Conservation (phyloP, 2,888 invertebrate genomes). For the Anarsia innoxiella region DNA sequence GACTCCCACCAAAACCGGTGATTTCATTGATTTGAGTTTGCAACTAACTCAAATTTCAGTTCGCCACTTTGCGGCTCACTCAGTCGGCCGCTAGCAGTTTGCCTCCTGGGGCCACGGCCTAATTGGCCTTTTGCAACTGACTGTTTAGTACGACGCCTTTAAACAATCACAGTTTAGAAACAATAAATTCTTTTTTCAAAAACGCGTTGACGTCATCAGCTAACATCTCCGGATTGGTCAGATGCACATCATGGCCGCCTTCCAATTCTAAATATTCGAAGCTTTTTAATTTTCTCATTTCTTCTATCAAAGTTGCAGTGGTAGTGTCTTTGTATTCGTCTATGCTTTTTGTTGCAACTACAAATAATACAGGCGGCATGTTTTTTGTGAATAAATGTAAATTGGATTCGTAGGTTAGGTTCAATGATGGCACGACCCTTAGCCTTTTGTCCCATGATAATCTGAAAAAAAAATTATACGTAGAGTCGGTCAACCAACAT, state of each 20-base stretch:
- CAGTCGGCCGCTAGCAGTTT: too few species aligned
- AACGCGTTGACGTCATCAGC: slow-evolving; percentile 44
- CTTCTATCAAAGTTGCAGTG: not conserved
- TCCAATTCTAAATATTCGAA: slow-evolving; percentile 39
- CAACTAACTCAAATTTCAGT: too few species aligned
- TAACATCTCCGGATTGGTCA: slow-evolving; percentile 71
- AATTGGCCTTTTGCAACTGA: too few species aligned
- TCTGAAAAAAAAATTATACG: slow-evolving; percentile 34
- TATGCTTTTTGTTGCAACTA: slow-evolving; percentile 19
- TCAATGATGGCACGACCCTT: slow-evolving; percentile 33
- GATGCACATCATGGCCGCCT: slow-evolving; percentile 78
- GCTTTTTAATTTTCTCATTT: slow-evolving; percentile 14
- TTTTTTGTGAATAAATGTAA: slow-evolving; percentile 33
- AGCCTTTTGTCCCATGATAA: slow-evolving; percentile 51
- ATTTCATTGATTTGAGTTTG: too few species aligned
- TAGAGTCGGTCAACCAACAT: too few species aligned
- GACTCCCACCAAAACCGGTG: too few species aligned
- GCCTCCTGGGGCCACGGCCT: too few species aligned
- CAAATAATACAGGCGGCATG: slow-evolving; percentile 38
- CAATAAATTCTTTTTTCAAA: slow-evolving; percentile 31
- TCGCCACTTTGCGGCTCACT: too few species aligned
- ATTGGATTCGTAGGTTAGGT: slow-evolving; percentile 40
- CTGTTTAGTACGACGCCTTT: too few species aligned
- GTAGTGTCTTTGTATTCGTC: slow-evolving; percentile 20
- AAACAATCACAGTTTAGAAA: slow-evolving; percentile 23